These are phyloP conservation scores for Exocentrus adspersus DNA, from an alignment of 2,888 invertebrate species.

Conservation along the genomic window DNA sequence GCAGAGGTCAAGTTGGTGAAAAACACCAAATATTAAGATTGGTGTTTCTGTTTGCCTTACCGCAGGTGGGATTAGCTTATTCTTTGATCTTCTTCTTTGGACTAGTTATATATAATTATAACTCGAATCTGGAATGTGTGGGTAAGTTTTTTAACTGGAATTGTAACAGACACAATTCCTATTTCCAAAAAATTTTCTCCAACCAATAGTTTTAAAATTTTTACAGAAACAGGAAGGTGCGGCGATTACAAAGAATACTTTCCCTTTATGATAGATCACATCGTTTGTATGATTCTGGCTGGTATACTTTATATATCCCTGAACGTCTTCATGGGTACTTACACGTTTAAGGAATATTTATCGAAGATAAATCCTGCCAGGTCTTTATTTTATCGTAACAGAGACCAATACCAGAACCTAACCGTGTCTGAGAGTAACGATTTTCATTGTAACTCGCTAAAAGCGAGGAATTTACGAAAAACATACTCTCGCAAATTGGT, in stretches of 20 bases:
- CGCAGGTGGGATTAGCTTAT: neutral
- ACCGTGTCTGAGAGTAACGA: neutral
- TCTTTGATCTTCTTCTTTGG: neutral
- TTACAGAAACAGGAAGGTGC: no score
- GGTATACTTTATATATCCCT: neutral
- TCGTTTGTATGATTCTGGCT: neutral
- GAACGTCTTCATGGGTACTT: neutral
- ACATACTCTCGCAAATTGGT: neutral
- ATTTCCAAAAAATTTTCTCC: no score
- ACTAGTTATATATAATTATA: neutral
- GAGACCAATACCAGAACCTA: neutral
- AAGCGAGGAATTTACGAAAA: neutral
- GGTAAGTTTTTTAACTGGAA: no score
- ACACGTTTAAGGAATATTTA: neutral
- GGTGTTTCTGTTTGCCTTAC: slow-evolving; percentile 25
- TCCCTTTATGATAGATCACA: neutral
- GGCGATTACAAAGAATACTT: no score
- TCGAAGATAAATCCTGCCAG: neutral
- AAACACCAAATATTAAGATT: no score
- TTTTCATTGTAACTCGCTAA: neutral
- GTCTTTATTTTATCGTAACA: neutral
- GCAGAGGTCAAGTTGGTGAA: no score
- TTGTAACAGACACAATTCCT: no score
- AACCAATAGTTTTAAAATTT: no score
- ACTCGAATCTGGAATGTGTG: neutral